Evolutionary conservation across 35 echinoderm and acorn worm genomes (phyloP).

Genomic region (Ophiothrix spiculata): DNA sequence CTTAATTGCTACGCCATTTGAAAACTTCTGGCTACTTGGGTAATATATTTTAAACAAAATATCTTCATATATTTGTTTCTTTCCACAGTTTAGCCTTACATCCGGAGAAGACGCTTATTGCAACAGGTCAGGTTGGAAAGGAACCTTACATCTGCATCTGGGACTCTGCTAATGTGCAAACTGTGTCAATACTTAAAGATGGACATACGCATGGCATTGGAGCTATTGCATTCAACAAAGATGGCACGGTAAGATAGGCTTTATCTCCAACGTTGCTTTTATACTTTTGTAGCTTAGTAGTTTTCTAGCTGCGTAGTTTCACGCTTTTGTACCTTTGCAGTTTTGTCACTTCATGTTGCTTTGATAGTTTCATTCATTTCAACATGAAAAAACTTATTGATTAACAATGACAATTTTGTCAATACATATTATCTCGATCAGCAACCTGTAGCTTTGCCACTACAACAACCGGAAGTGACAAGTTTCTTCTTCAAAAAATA

Average conservation of each 20-base stretch:
- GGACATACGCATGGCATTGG: conserved; percentile 90
- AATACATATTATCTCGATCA: too few species aligned
- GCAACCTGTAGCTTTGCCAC: too few species aligned
- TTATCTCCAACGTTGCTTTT: too few species aligned
- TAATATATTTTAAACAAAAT: background rate
- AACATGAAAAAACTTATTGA: too few species aligned
- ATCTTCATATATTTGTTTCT: background rate
- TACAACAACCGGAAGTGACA: too few species aligned
- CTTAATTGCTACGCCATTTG: background rate
- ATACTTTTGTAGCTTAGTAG: too few species aligned
- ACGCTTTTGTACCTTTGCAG: too few species aligned
- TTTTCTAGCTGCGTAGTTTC: too few species aligned
- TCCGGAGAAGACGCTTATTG: conserved; percentile 89
- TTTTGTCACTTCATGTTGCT: too few species aligned
- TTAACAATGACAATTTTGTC: too few species aligned
- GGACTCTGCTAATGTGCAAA: conserved; percentile 84
- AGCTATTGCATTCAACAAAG: conserved; percentile 75
- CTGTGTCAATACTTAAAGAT: conserved; percentile 93
- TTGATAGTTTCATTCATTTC: too few species aligned
- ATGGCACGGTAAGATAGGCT: conserved; percentile 92
- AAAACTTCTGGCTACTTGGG: background rate
- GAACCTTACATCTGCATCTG: conserved; percentile 99
- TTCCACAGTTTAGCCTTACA: conserved; percentile 87
- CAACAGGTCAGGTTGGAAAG: conserved; percentile 95
- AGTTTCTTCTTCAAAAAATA: too few species aligned